phyloP scores from a whole-genome alignment of 2,113 vertebrate species.

The Gymnorhina tibicen region DNA sequence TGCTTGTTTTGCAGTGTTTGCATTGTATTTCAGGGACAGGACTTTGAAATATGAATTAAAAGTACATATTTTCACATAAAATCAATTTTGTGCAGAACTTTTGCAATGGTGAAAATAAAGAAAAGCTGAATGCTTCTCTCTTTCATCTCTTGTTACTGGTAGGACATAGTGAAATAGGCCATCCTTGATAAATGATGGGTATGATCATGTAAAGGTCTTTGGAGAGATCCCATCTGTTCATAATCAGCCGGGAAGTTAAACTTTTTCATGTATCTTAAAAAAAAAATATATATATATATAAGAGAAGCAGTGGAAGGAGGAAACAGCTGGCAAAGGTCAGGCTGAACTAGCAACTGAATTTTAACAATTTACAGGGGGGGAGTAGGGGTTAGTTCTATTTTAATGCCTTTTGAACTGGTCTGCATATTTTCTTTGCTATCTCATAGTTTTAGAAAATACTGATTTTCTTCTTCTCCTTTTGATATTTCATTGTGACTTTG shows the following conservation, averaged over 20 bases:
- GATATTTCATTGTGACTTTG: neutral
- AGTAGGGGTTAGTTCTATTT: neutral
- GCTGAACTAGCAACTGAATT: neutral
- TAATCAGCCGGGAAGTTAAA: constrained; percentile 4
- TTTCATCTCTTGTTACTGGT: neutral
- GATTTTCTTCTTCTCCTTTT: neutral
- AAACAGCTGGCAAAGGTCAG: constrained; percentile 15
- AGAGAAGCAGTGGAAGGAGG: neutral
- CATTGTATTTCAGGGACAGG: neutral
- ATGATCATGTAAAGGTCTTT: neutral
- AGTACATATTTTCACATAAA: neutral
- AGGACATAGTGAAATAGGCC: neutral
- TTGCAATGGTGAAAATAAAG: neutral
- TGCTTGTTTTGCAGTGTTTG: neutral
- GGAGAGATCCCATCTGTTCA: constrained; percentile 11
- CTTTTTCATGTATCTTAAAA: neutral
- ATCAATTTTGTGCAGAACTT: neutral
- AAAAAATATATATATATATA: neutral
- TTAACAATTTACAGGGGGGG: neutral
- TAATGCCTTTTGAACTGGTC: neutral
- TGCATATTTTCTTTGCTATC: neutral
- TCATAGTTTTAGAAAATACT: neutral
- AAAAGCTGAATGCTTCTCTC: neutral
- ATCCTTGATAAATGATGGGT: neutral
- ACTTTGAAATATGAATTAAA: neutral